Percentiles rank a stretch among this genome's conserved stretches.
These are phyloP conservation scores for Pandemis cinnamomeana DNA, from an alignment of 2,888 invertebrate species.

Conservation along the genomic window DNA sequence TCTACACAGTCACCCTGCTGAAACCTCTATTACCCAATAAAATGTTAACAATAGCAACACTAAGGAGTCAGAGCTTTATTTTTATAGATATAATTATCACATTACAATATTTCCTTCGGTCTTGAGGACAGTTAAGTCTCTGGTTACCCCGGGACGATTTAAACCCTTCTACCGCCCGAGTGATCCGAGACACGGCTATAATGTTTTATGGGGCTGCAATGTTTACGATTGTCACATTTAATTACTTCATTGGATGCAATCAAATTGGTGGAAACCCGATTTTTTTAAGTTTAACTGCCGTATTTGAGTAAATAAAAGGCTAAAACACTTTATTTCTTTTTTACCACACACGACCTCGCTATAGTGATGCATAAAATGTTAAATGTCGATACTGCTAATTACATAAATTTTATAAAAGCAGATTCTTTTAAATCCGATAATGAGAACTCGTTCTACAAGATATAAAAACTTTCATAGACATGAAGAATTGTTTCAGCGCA, in stretches of 20 bases:
- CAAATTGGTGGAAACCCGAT: conserved; percentile 80
- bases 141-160: conserved; percentile 24
- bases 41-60: not conserved
- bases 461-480: too few relatives aligned
- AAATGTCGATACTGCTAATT: not conserved
- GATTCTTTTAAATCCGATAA: too few relatives aligned
- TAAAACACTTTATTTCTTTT: conserved; percentile 73
- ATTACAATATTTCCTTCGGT: conserved; percentile 16
- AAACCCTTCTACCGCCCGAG: conserved; percentile 56
- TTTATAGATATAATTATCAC: conserved; percentile 6
- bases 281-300: conserved; percentile 78
- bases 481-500: too few relatives aligned
- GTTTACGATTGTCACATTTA: conserved; percentile 84
- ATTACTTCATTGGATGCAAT: conserved; percentile 83
- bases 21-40: not conserved
- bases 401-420: too few relatives aligned
- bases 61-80: not conserved
- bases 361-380: conserved; percentile 62
- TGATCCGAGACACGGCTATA: conserved; percentile 66
- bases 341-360: conserved; percentile 79
- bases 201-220: conserved; percentile 76
- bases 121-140: conserved; percentile 1
- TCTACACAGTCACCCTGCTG: not conserved
- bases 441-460: too few relatives aligned
- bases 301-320: conserved; percentile 82